Percentiles rank a stretch among this genome's conserved stretches.
Evolutionary conservation across 2,797 vertebrate species (phyloP).

Genomic region (Cirrhinus molitorella): DNA sequence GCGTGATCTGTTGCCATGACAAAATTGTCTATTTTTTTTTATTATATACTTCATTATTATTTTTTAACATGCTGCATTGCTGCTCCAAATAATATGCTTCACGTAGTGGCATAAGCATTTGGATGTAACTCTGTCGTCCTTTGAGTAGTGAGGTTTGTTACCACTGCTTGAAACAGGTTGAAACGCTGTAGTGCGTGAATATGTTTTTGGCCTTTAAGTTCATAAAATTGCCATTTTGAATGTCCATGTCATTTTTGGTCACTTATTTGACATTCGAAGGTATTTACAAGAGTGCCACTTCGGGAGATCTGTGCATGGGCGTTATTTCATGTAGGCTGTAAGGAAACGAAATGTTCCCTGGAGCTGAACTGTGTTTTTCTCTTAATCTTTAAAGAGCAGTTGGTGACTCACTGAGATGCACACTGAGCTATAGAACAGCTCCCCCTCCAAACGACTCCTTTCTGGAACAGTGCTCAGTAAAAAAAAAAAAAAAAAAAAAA

Average conservation of each 20-base stretch:
- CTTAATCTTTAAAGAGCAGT: constrained; percentile 45
- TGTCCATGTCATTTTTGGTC: constrained; percentile 18
- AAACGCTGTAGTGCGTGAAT: not conserved
- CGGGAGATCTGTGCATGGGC: constrained; percentile 31
- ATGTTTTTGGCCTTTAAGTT: not conserved
- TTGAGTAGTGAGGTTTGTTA: constrained; percentile 14
- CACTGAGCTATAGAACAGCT: constrained; percentile 41
- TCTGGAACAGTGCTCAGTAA: constrained; percentile 17
- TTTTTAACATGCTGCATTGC: not conserved
- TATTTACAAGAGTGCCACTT: constrained; percentile 3
- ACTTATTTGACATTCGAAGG: constrained; percentile 19
- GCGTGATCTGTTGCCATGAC: not conserved
- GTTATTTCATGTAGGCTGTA: constrained; percentile 39
- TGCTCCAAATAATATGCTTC: not conserved
- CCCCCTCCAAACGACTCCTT: constrained; percentile 28
- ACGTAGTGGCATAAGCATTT: not conserved
- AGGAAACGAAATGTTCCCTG: constrained; percentile 52
- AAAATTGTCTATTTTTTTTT: not conserved
- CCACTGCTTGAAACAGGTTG: not conserved
- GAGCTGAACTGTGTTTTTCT: constrained; percentile 44
- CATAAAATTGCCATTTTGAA: constrained; percentile 10
- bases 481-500: not conserved
- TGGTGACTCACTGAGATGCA: constrained; percentile 54
- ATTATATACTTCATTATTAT: too few relatives aligned
- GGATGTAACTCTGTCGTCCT: not conserved